Evolutionary conservation across 2,113 vertebrate species (phyloP).

Genomic region (Rhinolophus ferrumequinum): DNA sequence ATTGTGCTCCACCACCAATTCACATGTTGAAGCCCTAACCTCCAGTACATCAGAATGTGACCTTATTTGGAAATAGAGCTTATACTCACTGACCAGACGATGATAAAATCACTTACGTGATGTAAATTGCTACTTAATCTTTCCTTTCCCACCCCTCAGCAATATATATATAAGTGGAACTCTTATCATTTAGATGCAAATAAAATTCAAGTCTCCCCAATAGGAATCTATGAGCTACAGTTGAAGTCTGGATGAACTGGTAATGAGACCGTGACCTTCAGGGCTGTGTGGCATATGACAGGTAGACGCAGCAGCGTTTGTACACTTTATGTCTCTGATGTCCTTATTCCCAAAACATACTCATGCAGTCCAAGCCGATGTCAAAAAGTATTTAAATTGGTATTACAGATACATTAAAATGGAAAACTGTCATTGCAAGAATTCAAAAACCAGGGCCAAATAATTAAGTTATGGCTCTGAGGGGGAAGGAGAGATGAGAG

Average conservation of each 20-base stretch:
- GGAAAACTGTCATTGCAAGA: background rate
- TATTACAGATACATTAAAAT: background rate
- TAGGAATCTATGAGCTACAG: background rate
- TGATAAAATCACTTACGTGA: background rate
- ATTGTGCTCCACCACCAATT: background rate
- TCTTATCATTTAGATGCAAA: background rate
- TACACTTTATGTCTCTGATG: background rate
- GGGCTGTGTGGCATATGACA: background rate
- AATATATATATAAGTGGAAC: background rate
- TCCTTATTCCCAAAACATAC: background rate
- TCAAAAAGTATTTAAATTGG: background rate
- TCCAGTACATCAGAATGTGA: background rate
- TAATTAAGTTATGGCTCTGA: background rate
- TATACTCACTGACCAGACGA: background rate
- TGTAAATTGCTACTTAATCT: background rate
- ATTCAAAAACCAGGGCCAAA: slow-evolving; percentile 19
- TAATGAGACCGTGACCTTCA: background rate
- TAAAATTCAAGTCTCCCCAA: background rate
- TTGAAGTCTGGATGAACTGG: background rate
- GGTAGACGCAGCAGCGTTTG: background rate
- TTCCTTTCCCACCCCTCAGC: background rate
- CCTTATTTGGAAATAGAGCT: background rate
- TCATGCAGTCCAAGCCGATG: background rate
- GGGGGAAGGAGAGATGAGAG: background rate
- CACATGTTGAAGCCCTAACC: background rate